phyloP scores from a whole-genome alignment of 2,888 invertebrate species.

The Prosopocoilus inquinatus region DNA sequence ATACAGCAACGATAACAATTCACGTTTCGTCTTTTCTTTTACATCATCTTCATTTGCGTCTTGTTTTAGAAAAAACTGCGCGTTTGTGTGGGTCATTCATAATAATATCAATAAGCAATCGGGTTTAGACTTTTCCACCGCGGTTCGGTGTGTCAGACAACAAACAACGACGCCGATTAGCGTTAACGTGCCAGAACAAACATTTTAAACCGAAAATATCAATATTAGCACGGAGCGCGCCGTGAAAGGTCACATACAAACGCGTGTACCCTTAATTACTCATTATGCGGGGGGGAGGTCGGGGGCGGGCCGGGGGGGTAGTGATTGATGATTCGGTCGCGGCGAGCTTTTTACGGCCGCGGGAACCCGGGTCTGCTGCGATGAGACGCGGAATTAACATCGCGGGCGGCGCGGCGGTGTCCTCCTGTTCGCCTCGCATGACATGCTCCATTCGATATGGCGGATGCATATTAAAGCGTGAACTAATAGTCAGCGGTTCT shows the following conservation, averaged over 20 bases:
- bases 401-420: conserved; percentile 33
- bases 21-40: too few relatives aligned
- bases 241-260: conserved; percentile 30
- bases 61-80: too few relatives aligned
- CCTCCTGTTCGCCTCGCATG: conserved; percentile 40
- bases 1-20: too few relatives aligned
- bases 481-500: conserved; percentile 34
- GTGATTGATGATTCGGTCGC: conserved; percentile 36
- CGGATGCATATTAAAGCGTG: conserved; percentile 45
- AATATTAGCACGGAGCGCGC: conserved; percentile 9
- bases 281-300: conserved; percentile 22
- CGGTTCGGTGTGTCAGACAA: not conserved
- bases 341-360: conserved; percentile 37
- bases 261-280: conserved; percentile 36
- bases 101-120: too few relatives aligned
- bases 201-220: conserved; percentile 2
- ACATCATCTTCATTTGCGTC: too few relatives aligned
- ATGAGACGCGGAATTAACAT: conserved; percentile 40
- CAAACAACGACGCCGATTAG: not conserved
- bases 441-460: conserved; percentile 44
- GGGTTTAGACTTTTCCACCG: too few relatives aligned
- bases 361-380: conserved; percentile 25
- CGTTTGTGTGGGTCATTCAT: too few relatives aligned
- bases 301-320: conserved; percentile 19
- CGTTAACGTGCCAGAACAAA: not conserved